These are phyloP conservation scores for Leucoptera coffeella DNA, from an alignment of 2,888 invertebrate species.

Conservation along the genomic window DNA sequence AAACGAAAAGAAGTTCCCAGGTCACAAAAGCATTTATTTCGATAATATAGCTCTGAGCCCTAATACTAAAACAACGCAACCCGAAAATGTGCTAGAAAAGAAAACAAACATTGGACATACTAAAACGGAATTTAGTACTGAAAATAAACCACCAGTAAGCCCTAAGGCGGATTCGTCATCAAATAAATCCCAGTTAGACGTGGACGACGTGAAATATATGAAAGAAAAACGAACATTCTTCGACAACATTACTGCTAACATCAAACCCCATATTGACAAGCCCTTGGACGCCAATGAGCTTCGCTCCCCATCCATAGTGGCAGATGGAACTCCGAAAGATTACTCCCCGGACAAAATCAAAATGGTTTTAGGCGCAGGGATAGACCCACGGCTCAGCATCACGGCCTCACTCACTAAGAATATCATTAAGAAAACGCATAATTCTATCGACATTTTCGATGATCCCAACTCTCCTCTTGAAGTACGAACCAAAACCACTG, in stretches of 20 bases:
- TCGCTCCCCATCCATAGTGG: slow-evolving; percentile 26
- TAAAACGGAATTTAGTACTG: too few species aligned
- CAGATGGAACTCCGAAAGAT: slow-evolving; percentile 15
- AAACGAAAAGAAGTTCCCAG: too few species aligned
- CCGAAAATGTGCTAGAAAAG: too few species aligned
- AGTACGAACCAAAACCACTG: background rate
- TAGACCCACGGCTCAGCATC: slow-evolving; percentile 14
- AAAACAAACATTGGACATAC: too few species aligned
- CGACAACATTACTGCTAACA: slow-evolving; percentile 14
- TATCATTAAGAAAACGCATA: slow-evolving; percentile 13
- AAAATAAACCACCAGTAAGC: too few species aligned
- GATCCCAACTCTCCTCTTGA: slow-evolving; percentile 18
- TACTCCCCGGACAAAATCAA: slow-evolving; percentile 22
- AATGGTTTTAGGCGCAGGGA: slow-evolving; percentile 24
- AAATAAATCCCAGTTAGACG: too few species aligned
- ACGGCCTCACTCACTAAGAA: slow-evolving; percentile 13
- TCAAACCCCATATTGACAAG: slow-evolving; percentile 5
- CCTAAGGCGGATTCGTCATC: too few species aligned
- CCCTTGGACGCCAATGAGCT: slow-evolving; percentile 10
- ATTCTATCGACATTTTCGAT: slow-evolving; percentile 29
- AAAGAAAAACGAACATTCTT: slow-evolving; percentile 17
- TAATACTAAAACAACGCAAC: too few species aligned
- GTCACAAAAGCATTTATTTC: too few species aligned
- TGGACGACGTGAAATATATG: too few species aligned
- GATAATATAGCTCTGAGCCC: too few species aligned